Evolutionary conservation across 92 coral and sea anemone species (phyloP).

Genomic region (Zoanthus gigantus): DNA sequence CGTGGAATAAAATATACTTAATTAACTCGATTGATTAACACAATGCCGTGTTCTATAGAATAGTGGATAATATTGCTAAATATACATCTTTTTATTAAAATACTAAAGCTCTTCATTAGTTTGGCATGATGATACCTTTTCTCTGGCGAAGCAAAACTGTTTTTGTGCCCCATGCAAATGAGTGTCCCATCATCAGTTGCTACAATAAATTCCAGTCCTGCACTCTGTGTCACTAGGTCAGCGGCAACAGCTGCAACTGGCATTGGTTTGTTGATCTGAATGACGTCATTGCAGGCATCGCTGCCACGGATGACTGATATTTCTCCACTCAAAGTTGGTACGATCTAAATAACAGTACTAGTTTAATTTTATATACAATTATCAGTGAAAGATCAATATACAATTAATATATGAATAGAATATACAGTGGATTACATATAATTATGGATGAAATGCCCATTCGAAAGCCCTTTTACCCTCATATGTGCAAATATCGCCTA

Average conservation of each 20-base stretch:
- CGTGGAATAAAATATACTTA: too few species aligned
- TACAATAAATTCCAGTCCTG: constrained; percentile 81
- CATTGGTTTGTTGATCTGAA: constrained; percentile 65
- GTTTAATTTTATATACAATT: too few species aligned
- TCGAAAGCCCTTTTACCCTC: too few species aligned
- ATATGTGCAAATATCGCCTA: too few species aligned
- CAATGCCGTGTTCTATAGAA: too few species aligned
- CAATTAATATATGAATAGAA: too few species aligned
- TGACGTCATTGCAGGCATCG: constrained; percentile 79
- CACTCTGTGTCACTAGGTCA: constrained; percentile 68
- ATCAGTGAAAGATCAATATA: too few species aligned
- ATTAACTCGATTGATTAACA: too few species aligned
- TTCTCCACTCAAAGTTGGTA: constrained; percentile 76
- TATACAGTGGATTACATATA: too few species aligned
- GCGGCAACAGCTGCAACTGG: constrained; percentile 74
- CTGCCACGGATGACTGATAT: constrained; percentile 83
- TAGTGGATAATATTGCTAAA: too few species aligned
- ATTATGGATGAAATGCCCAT: too few species aligned
- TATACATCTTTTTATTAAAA: not conserved
- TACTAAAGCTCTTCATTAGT: not conserved
- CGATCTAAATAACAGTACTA: constrained; percentile 51
- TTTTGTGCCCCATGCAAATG: constrained; percentile 69
- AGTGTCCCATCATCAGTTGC: constrained; percentile 83
- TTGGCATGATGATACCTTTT: not conserved
- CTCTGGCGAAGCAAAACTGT: not conserved